Percentiles rank a stretch among this genome's conserved stretches.
These are phyloP conservation scores for Oreohelix idahoensis DNA, from an alignment of 1,140 invertebrate genomes.

Conservation along the genomic window DNA sequence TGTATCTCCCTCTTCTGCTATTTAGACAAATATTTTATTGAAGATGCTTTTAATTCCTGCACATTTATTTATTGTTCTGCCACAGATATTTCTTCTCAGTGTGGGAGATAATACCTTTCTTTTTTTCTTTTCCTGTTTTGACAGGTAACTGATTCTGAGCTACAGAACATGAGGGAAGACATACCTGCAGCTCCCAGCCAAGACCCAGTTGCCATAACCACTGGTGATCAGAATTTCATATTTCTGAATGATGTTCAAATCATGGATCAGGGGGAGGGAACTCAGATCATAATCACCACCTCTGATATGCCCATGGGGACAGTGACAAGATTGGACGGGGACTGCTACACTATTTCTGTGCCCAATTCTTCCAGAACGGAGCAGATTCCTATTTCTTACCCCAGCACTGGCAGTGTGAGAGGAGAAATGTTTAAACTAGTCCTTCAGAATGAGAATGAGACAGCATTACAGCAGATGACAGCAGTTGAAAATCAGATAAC, in stretches of 20 bases:
- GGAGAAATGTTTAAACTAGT: constrained; percentile 1
- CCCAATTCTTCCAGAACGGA: constrained; percentile 39
- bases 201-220: constrained; percentile 14
- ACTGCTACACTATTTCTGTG: constrained; percentile 9
- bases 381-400: constrained; percentile 2
- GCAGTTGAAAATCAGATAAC: constrained; percentile 33
- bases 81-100: not conserved
- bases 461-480: not conserved
- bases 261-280: constrained; percentile 24
- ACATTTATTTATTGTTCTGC: no score
- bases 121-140: constrained; percentile 22
- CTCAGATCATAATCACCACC: constrained; percentile 40
- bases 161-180: constrained; percentile 65
- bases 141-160: constrained; percentile 68
- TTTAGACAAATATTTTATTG: no score
- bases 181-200: constrained; percentile 25
- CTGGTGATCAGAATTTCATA: constrained; percentile 40
- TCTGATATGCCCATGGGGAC: not conserved
- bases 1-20: no score
- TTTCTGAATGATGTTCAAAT: constrained; percentile 36
- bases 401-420: not conserved
- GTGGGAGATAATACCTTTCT: not conserved
- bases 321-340: not conserved
- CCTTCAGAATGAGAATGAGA: constrained; percentile 34
- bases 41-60: no score